phyloP scores from a whole-genome alignment of 2,113 vertebrate genomes.

The Lampris incognitus region DNA sequence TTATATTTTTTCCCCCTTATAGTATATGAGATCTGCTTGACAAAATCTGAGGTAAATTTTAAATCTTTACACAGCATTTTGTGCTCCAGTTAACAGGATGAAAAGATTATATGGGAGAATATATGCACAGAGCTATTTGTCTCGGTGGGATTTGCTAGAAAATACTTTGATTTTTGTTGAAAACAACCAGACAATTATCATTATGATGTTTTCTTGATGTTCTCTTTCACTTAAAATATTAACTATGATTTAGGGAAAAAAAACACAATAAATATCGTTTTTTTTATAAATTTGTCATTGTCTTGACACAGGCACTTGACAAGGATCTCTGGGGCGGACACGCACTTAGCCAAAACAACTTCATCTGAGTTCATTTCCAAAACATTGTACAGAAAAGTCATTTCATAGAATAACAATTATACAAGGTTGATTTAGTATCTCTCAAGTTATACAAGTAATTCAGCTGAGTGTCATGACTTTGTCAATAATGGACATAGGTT shows the following conservation, averaged over 20 bases:
- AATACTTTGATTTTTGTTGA: too few relatives aligned
- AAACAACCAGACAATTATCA: background rate
- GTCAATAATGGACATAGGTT: slow-evolving; percentile 7
- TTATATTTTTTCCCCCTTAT: slow-evolving; percentile 15
- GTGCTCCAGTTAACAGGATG: slow-evolving; percentile 31
- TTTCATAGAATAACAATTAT: too few relatives aligned
- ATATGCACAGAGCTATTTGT: slow-evolving; percentile 24
- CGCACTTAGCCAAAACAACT: too few relatives aligned
- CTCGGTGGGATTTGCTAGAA: background rate
- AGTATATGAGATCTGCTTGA: slow-evolving; percentile 18
- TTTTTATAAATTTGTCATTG: slow-evolving; percentile 8
- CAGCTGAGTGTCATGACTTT: background rate
- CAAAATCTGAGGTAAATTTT: slow-evolving; percentile 25
- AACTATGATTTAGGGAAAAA: slow-evolving; percentile 40
- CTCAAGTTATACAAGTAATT: too few relatives aligned
- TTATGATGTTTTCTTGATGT: slow-evolving; percentile 23
- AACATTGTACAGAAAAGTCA: background rate
- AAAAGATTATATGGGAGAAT: slow-evolving; percentile 41
- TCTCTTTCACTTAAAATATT: slow-evolving; percentile 32
- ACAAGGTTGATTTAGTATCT: too few relatives aligned
- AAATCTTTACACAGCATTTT: slow-evolving; percentile 38
- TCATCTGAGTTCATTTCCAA: slow-evolving; percentile 3
- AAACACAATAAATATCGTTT: slow-evolving; percentile 51
- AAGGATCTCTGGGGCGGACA: background rate
- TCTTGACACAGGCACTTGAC: background rate